phyloP scores from a whole-genome alignment of 1,140 invertebrate species.

The Halesus radiatus region DNA sequence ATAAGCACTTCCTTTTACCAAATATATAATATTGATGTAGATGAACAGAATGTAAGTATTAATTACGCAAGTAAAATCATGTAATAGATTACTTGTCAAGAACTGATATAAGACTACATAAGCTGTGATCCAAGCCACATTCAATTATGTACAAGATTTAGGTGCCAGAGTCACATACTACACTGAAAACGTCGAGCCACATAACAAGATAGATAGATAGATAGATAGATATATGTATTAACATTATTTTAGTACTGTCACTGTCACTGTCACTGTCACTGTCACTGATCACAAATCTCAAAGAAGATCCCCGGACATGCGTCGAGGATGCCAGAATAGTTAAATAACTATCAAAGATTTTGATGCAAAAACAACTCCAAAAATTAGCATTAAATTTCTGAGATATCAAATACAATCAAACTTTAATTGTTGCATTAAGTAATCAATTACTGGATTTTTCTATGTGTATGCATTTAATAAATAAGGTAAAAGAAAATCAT shows the following conservation, averaged over 20 bases:
- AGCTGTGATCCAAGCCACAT: constrained; percentile 59
- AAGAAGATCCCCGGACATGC: constrained; percentile 49
- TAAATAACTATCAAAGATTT: constrained; percentile 25
- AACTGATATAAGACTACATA: constrained; percentile 58
- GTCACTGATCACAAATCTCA: constrained; percentile 42
- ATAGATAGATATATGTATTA: too few species aligned
- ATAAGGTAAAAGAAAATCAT: constrained; percentile 1
- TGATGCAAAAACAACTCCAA: constrained; percentile 38
- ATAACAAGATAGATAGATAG: constrained; percentile 51
- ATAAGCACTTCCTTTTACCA: constrained; percentile 57
- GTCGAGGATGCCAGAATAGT: constrained; percentile 44
- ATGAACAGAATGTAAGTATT: constrained; percentile 54
- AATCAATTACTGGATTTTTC: constrained; percentile 39
- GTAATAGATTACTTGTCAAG: constrained; percentile 57
- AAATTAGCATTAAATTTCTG: constrained; percentile 40
- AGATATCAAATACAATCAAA: constrained; percentile 37
- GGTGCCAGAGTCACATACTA: constrained; percentile 57
- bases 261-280: too few species aligned
- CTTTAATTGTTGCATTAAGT: constrained; percentile 34
- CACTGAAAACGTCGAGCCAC: constrained; percentile 57
- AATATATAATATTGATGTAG: constrained; percentile 52
- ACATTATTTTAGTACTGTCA: constrained; percentile 56
- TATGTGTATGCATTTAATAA: constrained; percentile 38
- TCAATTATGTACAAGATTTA: constrained; percentile 58
- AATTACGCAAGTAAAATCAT: constrained; percentile 56